Evolutionary conservation across 2,113 vertebrate species (phyloP), one percentile per base, ranked within the genome.

Genomic region (Chloebia gouldiae): DNA sequence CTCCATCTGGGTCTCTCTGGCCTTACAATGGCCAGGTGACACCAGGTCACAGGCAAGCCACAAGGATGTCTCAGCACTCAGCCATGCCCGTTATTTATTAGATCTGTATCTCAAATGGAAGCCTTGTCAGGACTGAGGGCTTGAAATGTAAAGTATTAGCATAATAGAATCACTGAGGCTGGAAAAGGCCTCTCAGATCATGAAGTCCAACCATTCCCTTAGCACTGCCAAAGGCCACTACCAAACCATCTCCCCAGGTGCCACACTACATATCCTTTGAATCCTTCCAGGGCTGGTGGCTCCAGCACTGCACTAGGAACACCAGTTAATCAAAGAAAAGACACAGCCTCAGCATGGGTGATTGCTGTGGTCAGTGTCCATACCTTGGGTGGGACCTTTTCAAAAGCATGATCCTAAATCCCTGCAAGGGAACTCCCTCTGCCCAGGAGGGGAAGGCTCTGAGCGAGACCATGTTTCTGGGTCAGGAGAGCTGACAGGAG

Each of bases 301-400:
- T 73, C 44, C 28, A 59, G 19, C 28, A 28, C 15, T 73, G 33
- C 23, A 25, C 37, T 59, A 15, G 15, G 37, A 33, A 59, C 23
- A 11, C 8, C 51, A 40, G 4, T 20, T 53, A 37, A 75, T 6
- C 54, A 61, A 31, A 59, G 50, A 66, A 37, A 69, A 44, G 27
- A 12, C 61, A 9, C 3, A 11, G 37, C 4, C 7, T 35, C 51
- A 56, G 75, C 11, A 10, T 0, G 0, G 25, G 10, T 24, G 14
- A 23, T 12, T 14, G 20, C n/a, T 70, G 31, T 5, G 10, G 17
- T 37, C 5, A 1, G 22, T 27, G n/a, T 23, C 63, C 6, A 2
- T 35, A 30, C 40, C 25, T 50, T 49, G 61, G 3, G 7, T 20
- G 30, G 37, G 33, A 42, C 24, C 5, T 7, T 30, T 63, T 30